Evolutionary conservation across 2,113 vertebrate genomes (phyloP).

Genomic region (Phoxinus phoxinus): DNA sequence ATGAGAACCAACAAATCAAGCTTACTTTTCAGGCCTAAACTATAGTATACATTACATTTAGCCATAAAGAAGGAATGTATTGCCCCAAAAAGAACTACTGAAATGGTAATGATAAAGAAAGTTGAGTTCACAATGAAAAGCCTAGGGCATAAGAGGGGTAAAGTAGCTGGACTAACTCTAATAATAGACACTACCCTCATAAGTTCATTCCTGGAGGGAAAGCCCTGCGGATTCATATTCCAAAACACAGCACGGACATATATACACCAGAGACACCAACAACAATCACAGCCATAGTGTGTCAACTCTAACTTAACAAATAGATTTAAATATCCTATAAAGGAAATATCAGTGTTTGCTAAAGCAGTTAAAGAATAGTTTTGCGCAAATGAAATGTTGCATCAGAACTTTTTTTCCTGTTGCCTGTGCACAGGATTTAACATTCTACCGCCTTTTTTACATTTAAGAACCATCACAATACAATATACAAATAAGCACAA

Average conservation of each 20-base stretch:
- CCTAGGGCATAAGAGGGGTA: background rate
- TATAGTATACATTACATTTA: background rate
- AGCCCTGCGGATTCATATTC: conserved; percentile 22
- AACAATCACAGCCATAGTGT: conserved; percentile 1
- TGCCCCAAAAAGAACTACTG: background rate
- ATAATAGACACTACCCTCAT: conserved; percentile 41
- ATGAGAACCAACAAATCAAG: background rate
- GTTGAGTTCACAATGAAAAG: background rate
- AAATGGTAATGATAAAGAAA: background rate
- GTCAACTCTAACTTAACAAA: background rate
- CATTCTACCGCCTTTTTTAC: background rate
- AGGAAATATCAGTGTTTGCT: background rate
- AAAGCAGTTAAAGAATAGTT: background rate
- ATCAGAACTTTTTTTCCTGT: background rate
- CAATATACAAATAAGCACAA: background rate
- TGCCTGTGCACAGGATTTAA: background rate
- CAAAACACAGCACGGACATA: conserved; percentile 1
- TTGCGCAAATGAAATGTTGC: background rate
- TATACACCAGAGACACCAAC: conserved; percentile 1
- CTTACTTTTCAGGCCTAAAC: background rate
- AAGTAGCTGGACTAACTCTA: conserved; percentile 18
- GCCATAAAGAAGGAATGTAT: background rate
- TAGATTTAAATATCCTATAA: background rate
- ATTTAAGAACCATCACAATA: background rate
- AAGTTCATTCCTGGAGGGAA: conserved; percentile 6